These are phyloP conservation scores for Sturnira hondurensis DNA, from an alignment of 2,113 vertebrate genomes.

Conservation along the genomic window DNA sequence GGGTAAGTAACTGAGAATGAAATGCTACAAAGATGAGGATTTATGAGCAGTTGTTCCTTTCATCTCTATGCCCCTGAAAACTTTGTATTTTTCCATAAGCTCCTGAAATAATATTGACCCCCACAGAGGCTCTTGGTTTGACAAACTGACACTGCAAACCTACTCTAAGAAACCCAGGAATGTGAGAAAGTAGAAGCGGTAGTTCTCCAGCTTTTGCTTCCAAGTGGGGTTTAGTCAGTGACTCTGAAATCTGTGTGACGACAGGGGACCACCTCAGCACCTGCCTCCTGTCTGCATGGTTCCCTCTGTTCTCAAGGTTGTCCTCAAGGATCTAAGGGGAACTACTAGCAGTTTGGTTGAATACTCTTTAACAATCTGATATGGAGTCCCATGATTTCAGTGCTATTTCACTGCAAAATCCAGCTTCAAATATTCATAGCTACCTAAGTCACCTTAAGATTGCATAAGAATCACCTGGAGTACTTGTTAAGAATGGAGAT, in stretches of 20 bases:
- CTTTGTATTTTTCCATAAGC: not conserved
- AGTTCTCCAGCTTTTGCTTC: not conserved
- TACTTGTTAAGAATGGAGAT: not conserved
- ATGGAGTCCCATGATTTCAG: not conserved
- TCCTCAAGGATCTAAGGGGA: not conserved
- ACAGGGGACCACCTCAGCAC: not conserved
- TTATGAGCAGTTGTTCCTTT: not conserved
- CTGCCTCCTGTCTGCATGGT: not conserved
- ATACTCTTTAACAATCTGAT: not conserved
- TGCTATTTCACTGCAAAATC: not conserved
- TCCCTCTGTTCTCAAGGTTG: not conserved
- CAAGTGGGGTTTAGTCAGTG: not conserved
- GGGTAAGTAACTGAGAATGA: not conserved
- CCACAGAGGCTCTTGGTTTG: not conserved
- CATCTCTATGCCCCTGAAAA: not conserved
- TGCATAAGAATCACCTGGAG: not conserved
- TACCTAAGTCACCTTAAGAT: not conserved
- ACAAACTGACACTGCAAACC: not conserved
- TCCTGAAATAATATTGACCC: conserved; percentile 16
- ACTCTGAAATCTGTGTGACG: not conserved
- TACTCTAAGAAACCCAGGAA: not conserved
- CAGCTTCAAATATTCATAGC: not conserved
- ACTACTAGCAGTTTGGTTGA: not conserved
- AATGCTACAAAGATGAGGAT: not conserved
- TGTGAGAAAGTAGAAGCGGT: not conserved